These are phyloP conservation scores for Pristionchus mayeri DNA, from an alignment of 2,888 invertebrate species.

Conservation along the genomic window DNA sequence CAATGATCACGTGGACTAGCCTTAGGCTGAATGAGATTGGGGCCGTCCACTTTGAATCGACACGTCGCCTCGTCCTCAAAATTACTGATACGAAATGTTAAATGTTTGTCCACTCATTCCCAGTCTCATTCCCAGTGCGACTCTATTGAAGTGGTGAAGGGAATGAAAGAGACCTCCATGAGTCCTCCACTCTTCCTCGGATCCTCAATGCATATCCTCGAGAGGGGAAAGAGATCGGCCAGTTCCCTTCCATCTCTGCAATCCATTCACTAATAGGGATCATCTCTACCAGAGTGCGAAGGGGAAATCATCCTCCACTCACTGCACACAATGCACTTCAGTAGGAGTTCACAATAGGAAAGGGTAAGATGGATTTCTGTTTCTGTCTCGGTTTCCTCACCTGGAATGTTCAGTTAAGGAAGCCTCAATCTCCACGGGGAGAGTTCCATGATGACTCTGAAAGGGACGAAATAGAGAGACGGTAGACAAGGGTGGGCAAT, in stretches of 20 bases:
- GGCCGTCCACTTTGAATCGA: background rate
- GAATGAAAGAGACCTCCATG: constrained; percentile 24
- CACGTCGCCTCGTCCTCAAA: constrained; percentile 42
- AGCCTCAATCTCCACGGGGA: constrained; percentile 38
- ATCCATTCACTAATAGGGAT: no score
- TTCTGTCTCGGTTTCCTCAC: background rate
- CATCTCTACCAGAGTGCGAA: no score
- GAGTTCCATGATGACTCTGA: constrained; percentile 29
- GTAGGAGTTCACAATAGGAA: no score
- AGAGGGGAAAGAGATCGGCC: constrained; percentile 40
- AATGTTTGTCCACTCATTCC: no score
- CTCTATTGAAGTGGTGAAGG: background rate
- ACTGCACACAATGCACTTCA: background rate
- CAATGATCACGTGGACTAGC: background rate
- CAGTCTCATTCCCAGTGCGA: no score
- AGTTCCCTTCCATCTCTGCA: constrained; percentile 28
- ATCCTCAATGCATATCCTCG: constrained; percentile 18
- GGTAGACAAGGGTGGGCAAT: no score
- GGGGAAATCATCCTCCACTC: background rate
- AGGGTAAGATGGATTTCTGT: no score
- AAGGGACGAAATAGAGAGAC: background rate
- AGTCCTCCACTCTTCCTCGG: constrained; percentile 27
- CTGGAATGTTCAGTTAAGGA: constrained; percentile 28
- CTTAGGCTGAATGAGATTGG: constrained; percentile 23
- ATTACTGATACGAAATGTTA: no score